Conservation (phyloP, 2,113 vertebrate genomes). For the Eubucco bourcierii region DNA sequence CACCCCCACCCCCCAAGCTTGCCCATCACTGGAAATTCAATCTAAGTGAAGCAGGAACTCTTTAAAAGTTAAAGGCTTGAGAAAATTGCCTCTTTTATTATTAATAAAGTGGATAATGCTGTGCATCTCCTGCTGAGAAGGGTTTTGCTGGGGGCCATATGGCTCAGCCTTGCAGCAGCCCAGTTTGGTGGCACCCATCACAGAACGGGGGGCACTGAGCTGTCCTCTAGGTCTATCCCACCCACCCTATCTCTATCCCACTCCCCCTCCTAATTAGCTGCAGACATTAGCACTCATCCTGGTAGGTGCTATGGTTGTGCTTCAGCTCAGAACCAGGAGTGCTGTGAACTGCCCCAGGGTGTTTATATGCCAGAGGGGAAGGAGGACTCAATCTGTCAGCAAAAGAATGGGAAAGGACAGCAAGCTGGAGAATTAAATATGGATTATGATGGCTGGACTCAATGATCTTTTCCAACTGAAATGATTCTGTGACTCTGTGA, state of each 20-base stretch:
- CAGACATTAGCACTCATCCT: not conserved
- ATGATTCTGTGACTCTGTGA: no score
- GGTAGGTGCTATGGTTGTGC: not conserved
- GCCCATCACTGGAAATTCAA: not conserved
- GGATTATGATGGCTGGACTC: no score
- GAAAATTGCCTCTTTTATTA: slow-evolving; percentile 66
- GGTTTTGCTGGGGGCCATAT: not conserved
- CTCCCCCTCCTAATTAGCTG: not conserved
- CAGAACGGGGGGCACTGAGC: not conserved
- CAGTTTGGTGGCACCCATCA: rapidly evolving
- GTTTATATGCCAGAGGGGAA: not conserved
- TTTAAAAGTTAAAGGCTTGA: slow-evolving; percentile 63
- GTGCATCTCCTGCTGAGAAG: rapidly evolving
- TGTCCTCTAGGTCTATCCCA: not conserved
- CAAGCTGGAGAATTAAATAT: not conserved
- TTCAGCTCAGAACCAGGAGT: not conserved
- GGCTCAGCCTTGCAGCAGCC: not conserved
- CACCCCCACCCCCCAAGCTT: not conserved
- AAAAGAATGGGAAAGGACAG: not conserved
- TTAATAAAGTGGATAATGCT: slow-evolving; percentile 49
- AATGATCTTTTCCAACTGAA: no score
- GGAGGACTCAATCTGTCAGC: not conserved
- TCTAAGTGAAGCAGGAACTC: slow-evolving; percentile 28
- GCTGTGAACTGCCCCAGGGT: not conserved
- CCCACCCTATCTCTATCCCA: rapidly evolving